Conservation (phyloP, 2,797 vertebrate species). For the Anguilla pacifica region DNA sequence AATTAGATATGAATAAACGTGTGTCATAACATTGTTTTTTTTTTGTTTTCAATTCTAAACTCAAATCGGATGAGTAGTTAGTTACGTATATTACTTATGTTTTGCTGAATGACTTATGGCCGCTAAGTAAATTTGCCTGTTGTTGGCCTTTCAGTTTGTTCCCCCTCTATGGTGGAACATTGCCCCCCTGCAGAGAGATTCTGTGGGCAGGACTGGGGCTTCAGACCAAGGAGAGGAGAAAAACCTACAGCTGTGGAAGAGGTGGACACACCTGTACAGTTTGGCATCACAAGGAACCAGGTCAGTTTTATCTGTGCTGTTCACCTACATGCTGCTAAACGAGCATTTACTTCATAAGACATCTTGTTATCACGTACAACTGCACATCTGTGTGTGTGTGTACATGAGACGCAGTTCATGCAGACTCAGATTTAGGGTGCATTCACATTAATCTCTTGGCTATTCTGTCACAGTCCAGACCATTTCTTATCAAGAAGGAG, state of each 20-base stretch:
- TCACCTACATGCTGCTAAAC: not conserved
- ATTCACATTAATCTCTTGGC: not conserved
- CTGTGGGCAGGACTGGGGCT: slow-evolving; percentile 3
- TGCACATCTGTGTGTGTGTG: not conserved
- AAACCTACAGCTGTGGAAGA: not conserved
- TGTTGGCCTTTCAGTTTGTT: not conserved
- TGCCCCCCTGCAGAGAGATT: not conserved
- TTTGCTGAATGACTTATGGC: not conserved
- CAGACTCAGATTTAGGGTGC: not conserved
- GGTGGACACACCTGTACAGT: not conserved
- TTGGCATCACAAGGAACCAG: not conserved
- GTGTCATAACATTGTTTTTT: not conserved
- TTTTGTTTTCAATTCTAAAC: not conserved
- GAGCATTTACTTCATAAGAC: too few species aligned
- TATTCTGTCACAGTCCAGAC: not conserved
- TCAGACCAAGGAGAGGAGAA: not conserved
- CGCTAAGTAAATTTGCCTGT: not conserved
- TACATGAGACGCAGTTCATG: not conserved
- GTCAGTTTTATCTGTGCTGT: not conserved
- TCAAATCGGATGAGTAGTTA: not conserved
- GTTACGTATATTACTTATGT: not conserved
- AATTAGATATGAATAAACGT: not conserved
- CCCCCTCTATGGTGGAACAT: not conserved
- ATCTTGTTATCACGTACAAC: not conserved
- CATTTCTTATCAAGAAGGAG: not conserved